Base-by-base conservation (phyloP, 1,140 invertebrate genomes). In the Zaprionus ornatus region DNA sequence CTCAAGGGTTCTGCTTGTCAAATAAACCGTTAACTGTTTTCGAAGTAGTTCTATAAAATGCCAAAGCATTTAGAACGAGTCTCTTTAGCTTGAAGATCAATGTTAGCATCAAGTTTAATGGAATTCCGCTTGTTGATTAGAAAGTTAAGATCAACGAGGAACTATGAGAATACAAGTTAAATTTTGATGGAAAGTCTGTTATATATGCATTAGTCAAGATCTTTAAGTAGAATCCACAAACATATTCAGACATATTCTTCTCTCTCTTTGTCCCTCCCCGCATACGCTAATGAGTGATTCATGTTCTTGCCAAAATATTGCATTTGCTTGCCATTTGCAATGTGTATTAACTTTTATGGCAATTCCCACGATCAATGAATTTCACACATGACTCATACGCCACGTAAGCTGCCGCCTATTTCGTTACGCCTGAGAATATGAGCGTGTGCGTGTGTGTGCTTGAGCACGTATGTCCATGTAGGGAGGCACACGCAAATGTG, bases 281-380 rank as follows among this genome's bases (percentile, higher is more conserved):
- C 15, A 40, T 17, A 45, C 6, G 40, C 6, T 17, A 42, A 42
- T 42, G 15, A 17, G 19, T 55, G 52, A 55, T 25, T 55, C 25
- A 55, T n/a, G 52, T n/a, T 23, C 13, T 52, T 25, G 21, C 15
- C 25, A 29, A 55, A 55, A 29, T 55, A 17, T 29, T 45, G n/a
- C 21, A 3, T 55, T 55, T 23, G 19, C 19, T 27, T 55, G 52
- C 4, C 21, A 29, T 60, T 60, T 13, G 21, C 7, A n/a, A 19
- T 19, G 12, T 19, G 12, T 35, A 59, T 56, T 3, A 19, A 59
- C 17, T 25, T 69, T 1, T 65, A 65, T 35, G 35, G 48, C 42
- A 63, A 74, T 79, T 79, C 77, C 63, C 77, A 79, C 77, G 59
- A 77, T 68, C 19, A 48, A 35, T 25, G 48, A 61, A 29, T 55